A percentile compares a stretch with the other conserved stretches of the same genome.
These are phyloP conservation scores for Carduelis carduelis DNA, from an alignment of 2,797 vertebrate species.

Conservation along the genomic window DNA sequence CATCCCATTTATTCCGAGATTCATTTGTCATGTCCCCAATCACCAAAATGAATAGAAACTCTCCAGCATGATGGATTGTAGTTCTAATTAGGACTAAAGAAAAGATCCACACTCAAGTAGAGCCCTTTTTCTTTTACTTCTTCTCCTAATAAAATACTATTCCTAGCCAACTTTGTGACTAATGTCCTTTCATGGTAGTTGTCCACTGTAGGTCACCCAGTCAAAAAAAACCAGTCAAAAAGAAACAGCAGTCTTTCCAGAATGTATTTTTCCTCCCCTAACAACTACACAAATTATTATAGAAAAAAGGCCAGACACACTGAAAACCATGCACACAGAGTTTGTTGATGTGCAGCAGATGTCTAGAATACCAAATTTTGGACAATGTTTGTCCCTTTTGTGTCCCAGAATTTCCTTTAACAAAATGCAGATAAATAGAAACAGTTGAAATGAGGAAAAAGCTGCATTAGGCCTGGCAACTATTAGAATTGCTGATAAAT, in stretches of 20 bases:
- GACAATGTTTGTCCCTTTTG: not conserved
- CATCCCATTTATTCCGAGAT: constrained; percentile 90
- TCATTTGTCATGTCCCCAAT: constrained; percentile 95
- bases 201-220: constrained; percentile 77
- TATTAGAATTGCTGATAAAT: not conserved
- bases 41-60: constrained; percentile 89
- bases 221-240: constrained; percentile 52
- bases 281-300: not conserved
- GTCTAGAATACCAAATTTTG: not conserved
- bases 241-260: constrained; percentile 14
- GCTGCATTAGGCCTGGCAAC: not conserved
- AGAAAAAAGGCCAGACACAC: not conserved
- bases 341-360: not conserved
- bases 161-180: constrained; percentile 59
- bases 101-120: constrained; percentile 76
- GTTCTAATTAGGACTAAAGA: constrained; percentile 88
- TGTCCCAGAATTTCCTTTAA: not conserved
- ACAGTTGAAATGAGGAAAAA: not conserved
- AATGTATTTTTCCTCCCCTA: not conserved
- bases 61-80: constrained; percentile 86
- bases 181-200: constrained; percentile 64
- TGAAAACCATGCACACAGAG: not conserved
- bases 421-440: not conserved
- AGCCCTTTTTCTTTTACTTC: constrained; percentile 62
- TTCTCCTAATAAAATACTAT: constrained; percentile 70